Base-by-base conservation (phyloP, 2,888 invertebrate species). In the Drosophila peninsularis region DNA sequence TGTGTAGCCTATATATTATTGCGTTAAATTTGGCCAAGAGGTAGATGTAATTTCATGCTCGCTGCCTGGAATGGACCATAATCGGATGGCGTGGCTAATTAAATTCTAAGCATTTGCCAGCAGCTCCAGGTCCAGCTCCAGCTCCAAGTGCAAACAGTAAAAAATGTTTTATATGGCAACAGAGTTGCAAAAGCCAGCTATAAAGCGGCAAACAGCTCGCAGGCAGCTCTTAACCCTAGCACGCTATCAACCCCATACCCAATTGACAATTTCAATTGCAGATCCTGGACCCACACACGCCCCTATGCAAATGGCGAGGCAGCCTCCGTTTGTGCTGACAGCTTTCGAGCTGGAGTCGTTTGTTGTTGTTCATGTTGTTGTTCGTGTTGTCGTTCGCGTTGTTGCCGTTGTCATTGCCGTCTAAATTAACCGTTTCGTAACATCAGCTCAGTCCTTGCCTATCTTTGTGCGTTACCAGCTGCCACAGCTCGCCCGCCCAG, bases 401-500 rank as follows among this genome's bases (percentile, higher is more conserved):
- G 42, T 52, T 62, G 47, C 21, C 27, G 54, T 32, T 82, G 79
- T 69, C 71, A 78, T 72, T 84, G 83, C 82, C 80, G 69, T 89
- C 89, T 88, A 84, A 85, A 85, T 90, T 86, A 89, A 88, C 84
- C 84, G 90, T 83, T 88, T 90, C 89, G 78, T 82, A 82, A 77
- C 80, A 81, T 88, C 90, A 80, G 89, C 69, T 68, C 73, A 68
- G 75, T 82, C 69, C 80, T 73, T 75, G 72, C 54, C 65, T 67
- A 71, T 66, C 80, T 83, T 77, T 89, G 89, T 80, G 89, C 84
- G 82, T 73, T 85, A 55, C 78, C 80, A 57, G 72, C 41, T 71
- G 34, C 37, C 60, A 62, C 37, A 37, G 17, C 57, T 44, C 57
- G 45, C 54, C 67, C 77, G 78, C 17, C 24, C 53, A 7, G 0